Evolutionary conservation across 1,140 invertebrate genomes (phyloP), one percentile per base, ranked within the genome.

Genomic region (Drosophila bocqueti): DNA sequence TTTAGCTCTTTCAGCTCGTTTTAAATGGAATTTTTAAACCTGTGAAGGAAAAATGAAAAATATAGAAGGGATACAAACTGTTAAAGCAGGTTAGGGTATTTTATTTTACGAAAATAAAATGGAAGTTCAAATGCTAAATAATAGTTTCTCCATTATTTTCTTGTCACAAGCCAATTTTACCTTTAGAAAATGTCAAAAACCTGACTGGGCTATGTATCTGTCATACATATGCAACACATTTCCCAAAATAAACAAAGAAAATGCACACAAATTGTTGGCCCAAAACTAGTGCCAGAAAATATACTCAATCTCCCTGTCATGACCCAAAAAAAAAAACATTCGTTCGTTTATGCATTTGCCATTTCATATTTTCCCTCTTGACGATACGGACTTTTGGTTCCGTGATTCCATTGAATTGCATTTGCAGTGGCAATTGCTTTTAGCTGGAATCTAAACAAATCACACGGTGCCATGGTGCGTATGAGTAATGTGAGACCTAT

Each of bases 401-500:
- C 16, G 16, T 38, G 21, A 40, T 52, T 73, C 38, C 38, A 29
- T 24, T 18, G 69, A 73, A 73, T 43, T 38, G 38, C 54, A 43
- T 52, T 50, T 73, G 69, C 45, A 73, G 69, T 40, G 68, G 55
- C 67, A 73, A 72, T 72, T 43, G 69, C 46, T 43, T 72, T 73
- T 73, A 73, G 54, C 18, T 60, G 46, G 69, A 85, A 77, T 36
- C 43, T 24, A 58, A 57, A 38, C 57, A 47, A 67, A 61, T 69
- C 66, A 45, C 50, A 46, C 49, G 46, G 66, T 42, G 40, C 40
- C 49, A 77, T 47, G 74, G 63, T 89, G 78, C 84, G 84, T 84
- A 81, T 89, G 85, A 90, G 84, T 89, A 89, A 89, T 90, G 34
- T 57, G 64, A 82, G 46, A 80, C 68, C 42, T 67, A 73, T 54